Evolutionary conservation across 2,113 vertebrate genomes (phyloP).

Genomic region (Pseudorectes ferrugineus): DNA sequence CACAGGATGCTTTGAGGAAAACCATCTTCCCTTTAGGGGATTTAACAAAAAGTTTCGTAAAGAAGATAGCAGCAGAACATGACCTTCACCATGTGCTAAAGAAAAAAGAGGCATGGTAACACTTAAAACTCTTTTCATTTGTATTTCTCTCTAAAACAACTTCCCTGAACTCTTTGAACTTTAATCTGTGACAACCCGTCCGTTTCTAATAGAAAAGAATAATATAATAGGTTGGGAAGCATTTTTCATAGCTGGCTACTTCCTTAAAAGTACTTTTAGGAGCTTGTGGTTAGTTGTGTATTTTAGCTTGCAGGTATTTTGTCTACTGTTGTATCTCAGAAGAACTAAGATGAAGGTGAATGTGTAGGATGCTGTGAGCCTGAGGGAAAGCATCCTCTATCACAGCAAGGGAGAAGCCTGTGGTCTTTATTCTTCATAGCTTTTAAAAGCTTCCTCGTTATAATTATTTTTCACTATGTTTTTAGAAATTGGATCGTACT

Average conservation of each 20-base stretch:
- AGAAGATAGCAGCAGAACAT: slow-evolving; percentile 89
- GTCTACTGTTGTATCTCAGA: background rate
- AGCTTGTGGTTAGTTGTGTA: background rate
- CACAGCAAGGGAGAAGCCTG: background rate
- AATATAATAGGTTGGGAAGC: background rate
- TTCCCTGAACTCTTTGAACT: background rate
- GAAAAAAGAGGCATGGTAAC: slow-evolving; percentile 90
- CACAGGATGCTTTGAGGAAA: slow-evolving; percentile 85
- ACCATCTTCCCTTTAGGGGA: slow-evolving; percentile 93
- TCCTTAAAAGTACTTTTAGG: background rate
- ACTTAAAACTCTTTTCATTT: slow-evolving; percentile 20
- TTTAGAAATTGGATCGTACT: background rate
- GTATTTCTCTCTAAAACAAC: background rate
- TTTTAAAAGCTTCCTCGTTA: background rate
- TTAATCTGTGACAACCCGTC: background rate
- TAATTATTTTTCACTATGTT: background rate
- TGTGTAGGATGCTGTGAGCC: background rate
- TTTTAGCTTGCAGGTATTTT: background rate
- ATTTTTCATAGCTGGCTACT: background rate
- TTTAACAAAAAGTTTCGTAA: slow-evolving; percentile 91
- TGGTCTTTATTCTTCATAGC: background rate
- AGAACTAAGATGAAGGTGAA: background rate
- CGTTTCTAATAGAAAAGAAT: background rate
- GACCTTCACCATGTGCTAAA: slow-evolving; percentile 87
- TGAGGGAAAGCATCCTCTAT: background rate